phyloP scores from a whole-genome alignment of 2,888 invertebrate species.

The Aethes cnicana region DNA sequence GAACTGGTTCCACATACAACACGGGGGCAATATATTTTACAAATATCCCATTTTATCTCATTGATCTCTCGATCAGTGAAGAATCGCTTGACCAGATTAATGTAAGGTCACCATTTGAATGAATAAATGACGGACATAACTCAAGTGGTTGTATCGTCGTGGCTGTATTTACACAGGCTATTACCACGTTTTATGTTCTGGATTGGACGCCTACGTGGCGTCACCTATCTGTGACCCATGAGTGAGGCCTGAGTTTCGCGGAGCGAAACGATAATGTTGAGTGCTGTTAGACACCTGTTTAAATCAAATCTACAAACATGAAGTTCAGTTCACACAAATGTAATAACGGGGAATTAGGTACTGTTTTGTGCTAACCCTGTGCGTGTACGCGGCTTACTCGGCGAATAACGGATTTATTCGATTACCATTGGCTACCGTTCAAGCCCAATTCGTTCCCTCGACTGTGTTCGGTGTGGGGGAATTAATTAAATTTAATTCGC shows the following conservation, averaged over 20 bases:
- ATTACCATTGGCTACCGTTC: slow-evolving; percentile 26
- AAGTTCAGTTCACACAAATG: background rate
- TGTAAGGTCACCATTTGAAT: slow-evolving; percentile 17
- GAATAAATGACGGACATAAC: slow-evolving; percentile 1
- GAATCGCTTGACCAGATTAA: slow-evolving; percentile 1
- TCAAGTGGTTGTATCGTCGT: slow-evolving; percentile 4
- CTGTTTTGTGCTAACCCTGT: slow-evolving; percentile 10
- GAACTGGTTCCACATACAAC: slow-evolving; percentile 24
- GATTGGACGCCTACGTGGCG: slow-evolving; percentile 19
- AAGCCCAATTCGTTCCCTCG: slow-evolving; percentile 40
- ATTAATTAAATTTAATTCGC: slow-evolving; percentile 72
- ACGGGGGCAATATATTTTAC: slow-evolving; percentile 16
- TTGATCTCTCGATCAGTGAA: slow-evolving; percentile 19
- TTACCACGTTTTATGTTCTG: slow-evolving; percentile 18
- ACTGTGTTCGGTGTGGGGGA: slow-evolving; percentile 51
- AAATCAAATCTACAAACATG: slow-evolving; percentile 16
- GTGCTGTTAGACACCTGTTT: slow-evolving; percentile 16
- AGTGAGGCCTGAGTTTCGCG: slow-evolving; percentile 10
- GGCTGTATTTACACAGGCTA: slow-evolving; percentile 13
- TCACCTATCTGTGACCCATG: slow-evolving; percentile 25
- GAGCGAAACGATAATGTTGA: slow-evolving; percentile 15
- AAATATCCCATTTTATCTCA: slow-evolving; percentile 28
- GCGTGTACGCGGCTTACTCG: slow-evolving; percentile 15
- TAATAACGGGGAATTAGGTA: background rate
- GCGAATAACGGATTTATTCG: slow-evolving; percentile 24